Base-by-base conservation (phyloP, 1,140 invertebrate species). In the Ericerus pela region DNA sequence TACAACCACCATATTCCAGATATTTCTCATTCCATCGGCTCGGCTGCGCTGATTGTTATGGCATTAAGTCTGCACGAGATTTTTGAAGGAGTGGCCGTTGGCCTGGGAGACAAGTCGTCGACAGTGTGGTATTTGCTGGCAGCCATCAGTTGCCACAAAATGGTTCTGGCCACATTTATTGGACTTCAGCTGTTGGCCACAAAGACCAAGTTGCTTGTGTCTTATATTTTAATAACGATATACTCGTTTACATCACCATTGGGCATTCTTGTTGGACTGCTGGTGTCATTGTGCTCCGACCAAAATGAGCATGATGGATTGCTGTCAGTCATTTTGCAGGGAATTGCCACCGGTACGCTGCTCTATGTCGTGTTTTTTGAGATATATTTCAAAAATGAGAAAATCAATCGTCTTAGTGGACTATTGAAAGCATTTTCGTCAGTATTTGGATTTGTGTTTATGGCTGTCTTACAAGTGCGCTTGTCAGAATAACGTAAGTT, bases 51-150 rank as follows among this genome's bases (percentile, higher is more conserved):
- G 27, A 72, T 80, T 53, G 72, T 79, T 8, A 64, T 78, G 51
- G 80, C 80, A 1, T 70, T 82, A 8, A 77, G 77, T 1, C 72
- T 81, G 55, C 80, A 82, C 65, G 74, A 76, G 8, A 66, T 80
- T 4, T 79, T 82, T 64, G 80, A 82, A 66, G 80, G 80, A 0
- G 67, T 82, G 62, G 77, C 80, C 5, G 72, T 82, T 33, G 80
- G 80, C 4, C 66, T 82, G 11, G 76, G 79, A 61, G 58, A 52
- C 16, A 36, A 54, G 6, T 3, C 59, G 16, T 26, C 28, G 1
- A 55, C 54, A 55, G 69, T 78, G 11, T 75, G 73, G 68, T 62
- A 69, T 38, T 79, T 90, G 74, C 83, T 92, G 57, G 79, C 79
- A 8, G 89, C 79, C 0, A 71, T 80, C 1, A 64, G 70, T 24